Percentiles rank a stretch among this genome's conserved stretches.
Evolutionary conservation across 2,113 vertebrate species (phyloP).

Genomic region (Pelusios castaneus): DNA sequence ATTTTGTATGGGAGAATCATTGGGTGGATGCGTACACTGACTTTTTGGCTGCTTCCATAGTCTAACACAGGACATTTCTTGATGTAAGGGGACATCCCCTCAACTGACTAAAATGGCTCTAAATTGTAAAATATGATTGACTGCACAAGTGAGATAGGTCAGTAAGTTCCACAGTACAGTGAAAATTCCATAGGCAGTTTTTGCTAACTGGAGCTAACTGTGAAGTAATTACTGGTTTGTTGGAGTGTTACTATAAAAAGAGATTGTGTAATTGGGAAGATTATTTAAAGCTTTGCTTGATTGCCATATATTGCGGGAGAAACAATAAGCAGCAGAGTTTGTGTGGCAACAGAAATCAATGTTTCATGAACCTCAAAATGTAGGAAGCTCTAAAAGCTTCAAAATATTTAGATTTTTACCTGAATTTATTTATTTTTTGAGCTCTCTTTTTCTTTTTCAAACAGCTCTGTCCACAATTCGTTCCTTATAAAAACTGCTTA

Average conservation of each 20-base stretch:
- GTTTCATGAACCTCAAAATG: constrained; percentile 48
- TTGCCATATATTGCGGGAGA: constrained; percentile 50
- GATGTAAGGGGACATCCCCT: background rate
- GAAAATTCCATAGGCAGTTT: background rate
- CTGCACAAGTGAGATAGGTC: too few species aligned
- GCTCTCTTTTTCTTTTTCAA: background rate
- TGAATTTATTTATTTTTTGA: background rate
- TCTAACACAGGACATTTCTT: background rate
- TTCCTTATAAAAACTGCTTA: background rate
- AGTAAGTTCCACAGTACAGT: background rate
- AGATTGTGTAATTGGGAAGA: constrained; percentile 38
- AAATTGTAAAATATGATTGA: background rate
- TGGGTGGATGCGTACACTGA: background rate
- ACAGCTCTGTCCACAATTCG: background rate
- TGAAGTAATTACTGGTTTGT: background rate
- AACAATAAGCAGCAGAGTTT: constrained; percentile 51
- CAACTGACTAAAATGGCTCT: fast-evolving
- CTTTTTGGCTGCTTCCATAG: background rate
- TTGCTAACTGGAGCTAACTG: background rate
- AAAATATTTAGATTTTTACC: constrained; percentile 63
- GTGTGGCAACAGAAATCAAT: constrained; percentile 28
- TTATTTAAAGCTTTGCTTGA: constrained; percentile 43
- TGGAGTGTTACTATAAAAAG: background rate
- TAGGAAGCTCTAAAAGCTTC: constrained; percentile 52
- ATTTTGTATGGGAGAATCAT: background rate